Evolutionary conservation across 2,797 vertebrate genomes (phyloP).

Genomic region (Pempheris klunzingeri): DNA sequence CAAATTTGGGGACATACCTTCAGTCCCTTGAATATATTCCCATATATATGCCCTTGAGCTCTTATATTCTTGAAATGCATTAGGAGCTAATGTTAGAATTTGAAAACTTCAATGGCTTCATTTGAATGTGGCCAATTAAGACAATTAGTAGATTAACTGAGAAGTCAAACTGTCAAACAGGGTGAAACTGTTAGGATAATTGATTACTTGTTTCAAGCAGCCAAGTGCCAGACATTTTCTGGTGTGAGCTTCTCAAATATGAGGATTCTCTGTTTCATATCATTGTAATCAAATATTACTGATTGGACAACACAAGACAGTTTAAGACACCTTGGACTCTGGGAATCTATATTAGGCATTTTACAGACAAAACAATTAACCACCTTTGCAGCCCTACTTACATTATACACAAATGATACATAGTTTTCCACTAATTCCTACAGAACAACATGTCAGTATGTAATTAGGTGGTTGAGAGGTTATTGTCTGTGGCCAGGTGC

Average conservation of each 20-base stretch:
- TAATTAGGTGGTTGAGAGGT: conserved; percentile 36
- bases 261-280: too few species aligned
- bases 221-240: background rate
- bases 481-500: conserved; percentile 44
- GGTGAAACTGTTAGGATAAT: background rate
- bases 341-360: background rate
- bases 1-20: background rate
- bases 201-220: background rate
- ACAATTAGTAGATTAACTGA: background rate
- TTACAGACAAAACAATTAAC: background rate
- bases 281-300: background rate
- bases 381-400: background rate
- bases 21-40: background rate
- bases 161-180: background rate
- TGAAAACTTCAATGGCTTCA: background rate
- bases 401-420: background rate
- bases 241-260: too few species aligned
- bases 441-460: conserved; percentile 7
- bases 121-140: background rate
- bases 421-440: conserved; percentile 2
- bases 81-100: background rate
- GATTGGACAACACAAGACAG: background rate
- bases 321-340: background rate
- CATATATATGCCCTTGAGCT: background rate
- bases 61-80: too few species aligned